phyloP scores from a whole-genome alignment of 1,140 invertebrate species.

The Neodiprion fabricii region DNA sequence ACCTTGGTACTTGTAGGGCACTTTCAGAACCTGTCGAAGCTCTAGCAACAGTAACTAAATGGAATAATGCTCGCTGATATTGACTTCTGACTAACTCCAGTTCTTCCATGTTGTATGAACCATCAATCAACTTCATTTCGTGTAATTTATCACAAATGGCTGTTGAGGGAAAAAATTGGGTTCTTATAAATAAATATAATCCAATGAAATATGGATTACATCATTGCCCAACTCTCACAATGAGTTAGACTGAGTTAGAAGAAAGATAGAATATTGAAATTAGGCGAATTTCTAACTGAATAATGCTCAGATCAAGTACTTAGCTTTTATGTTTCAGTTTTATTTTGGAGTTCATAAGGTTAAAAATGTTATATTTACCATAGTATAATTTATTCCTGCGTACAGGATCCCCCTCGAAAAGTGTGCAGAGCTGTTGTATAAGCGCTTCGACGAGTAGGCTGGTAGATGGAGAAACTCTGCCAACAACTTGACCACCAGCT shows the following conservation, averaged over 20 bases:
- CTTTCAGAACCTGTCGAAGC: slow-evolving; percentile 54
- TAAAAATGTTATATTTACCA: slow-evolving; percentile 34
- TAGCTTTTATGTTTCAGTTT: no score
- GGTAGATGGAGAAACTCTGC: slow-evolving; percentile 56
- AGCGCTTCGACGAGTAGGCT: slow-evolving; percentile 71
- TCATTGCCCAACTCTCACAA: neutral
- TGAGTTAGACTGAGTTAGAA: no score
- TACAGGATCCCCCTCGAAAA: slow-evolving; percentile 65
- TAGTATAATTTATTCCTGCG: slow-evolving; percentile 67
- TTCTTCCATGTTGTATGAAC: slow-evolving; percentile 70
- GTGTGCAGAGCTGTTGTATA: slow-evolving; percentile 67
- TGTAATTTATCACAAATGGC: slow-evolving; percentile 70
- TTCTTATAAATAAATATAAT: slow-evolving; percentile 14
- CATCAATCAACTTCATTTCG: slow-evolving; percentile 71
- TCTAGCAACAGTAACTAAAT: slow-evolving; percentile 65
- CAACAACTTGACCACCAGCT: slow-evolving; percentile 24
- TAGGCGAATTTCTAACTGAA: neutral
- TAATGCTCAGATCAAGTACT: no score
- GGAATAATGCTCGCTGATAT: slow-evolving; percentile 69
- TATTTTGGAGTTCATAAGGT: no score
- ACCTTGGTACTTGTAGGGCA: slow-evolving; percentile 36
- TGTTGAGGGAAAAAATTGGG: slow-evolving; percentile 35
- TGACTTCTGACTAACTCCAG: slow-evolving; percentile 70
- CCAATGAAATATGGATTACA: neutral
- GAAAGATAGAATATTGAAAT: neutral